Percentiles rank a stretch among this genome's conserved stretches.
Evolutionary conservation across 2,797 vertebrate species (phyloP).

Genomic region (Notamacropus eugenii): DNA sequence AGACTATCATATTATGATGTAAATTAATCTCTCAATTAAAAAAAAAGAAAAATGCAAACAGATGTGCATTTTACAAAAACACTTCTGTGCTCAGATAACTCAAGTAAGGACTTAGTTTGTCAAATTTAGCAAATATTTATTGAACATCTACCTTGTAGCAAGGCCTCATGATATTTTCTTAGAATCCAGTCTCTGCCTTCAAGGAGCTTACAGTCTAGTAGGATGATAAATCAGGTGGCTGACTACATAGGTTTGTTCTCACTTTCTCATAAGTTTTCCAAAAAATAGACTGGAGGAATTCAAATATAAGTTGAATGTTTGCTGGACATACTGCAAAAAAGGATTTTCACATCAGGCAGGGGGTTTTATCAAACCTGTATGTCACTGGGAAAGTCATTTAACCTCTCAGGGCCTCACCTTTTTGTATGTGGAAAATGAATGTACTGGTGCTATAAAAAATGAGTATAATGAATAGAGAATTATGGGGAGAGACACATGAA

Average conservation of each 20-base stretch:
- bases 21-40: no score
- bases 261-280: background rate
- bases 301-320: background rate
- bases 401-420: background rate
- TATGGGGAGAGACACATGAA: background rate
- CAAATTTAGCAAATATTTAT: slow-evolving; percentile 26
- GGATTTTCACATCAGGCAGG: background rate
- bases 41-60: no score
- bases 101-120: background rate
- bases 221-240: background rate
- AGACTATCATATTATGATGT: no score
- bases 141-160: slow-evolving; percentile 2
- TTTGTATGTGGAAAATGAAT: background rate
- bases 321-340: background rate
- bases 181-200: background rate
- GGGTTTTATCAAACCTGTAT: background rate
- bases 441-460: background rate
- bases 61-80: background rate
- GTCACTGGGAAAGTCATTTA: background rate
- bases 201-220: slow-evolving; percentile 5
- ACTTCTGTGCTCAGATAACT: background rate
- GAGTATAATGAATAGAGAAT: background rate
- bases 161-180: background rate
- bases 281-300: background rate
- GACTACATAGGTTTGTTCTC: background rate